These are phyloP conservation scores for Hypotaenidia okinawae DNA, from an alignment of 2,797 vertebrate species.

Conservation along the genomic window DNA sequence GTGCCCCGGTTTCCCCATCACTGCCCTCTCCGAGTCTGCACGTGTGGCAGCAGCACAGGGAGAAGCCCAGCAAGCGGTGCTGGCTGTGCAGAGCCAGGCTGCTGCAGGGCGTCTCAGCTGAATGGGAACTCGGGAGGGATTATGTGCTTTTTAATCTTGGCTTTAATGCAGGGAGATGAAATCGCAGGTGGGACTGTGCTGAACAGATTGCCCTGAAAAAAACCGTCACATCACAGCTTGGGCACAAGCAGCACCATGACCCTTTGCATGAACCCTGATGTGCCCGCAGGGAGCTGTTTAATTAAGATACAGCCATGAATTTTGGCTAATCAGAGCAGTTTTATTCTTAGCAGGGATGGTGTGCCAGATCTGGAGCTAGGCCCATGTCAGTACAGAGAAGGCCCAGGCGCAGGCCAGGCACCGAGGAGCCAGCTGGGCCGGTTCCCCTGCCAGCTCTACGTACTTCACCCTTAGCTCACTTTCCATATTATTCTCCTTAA, in stretches of 20 bases:
- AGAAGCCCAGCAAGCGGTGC: neutral
- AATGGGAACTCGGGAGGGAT: neutral
- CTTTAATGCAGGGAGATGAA: neutral
- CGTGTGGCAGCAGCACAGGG: fast-evolving
- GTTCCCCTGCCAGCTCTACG: neutral
- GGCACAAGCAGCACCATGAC: fast-evolving
- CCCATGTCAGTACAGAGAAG: neutral
- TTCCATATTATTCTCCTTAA: neutral
- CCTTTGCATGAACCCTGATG: fast-evolving
- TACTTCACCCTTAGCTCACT: neutral
- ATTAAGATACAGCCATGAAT: neutral
- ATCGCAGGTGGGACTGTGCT: neutral
- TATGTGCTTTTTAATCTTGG: neutral
- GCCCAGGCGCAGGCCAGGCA: neutral
- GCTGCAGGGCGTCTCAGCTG: neutral
- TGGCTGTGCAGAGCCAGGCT: fast-evolving
- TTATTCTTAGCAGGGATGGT: fast-evolving
- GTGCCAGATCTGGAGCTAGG: neutral
- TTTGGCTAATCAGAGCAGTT: neutral
- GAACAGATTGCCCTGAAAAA: neutral
- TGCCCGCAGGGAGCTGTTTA: neutral
- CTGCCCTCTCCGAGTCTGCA: neutral
- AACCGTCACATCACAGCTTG: neutral
- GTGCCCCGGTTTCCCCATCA: neutral
- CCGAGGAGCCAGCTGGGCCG: neutral